phyloP scores from a whole-genome alignment of 2,888 invertebrate species.

The Julus scanicus region DNA sequence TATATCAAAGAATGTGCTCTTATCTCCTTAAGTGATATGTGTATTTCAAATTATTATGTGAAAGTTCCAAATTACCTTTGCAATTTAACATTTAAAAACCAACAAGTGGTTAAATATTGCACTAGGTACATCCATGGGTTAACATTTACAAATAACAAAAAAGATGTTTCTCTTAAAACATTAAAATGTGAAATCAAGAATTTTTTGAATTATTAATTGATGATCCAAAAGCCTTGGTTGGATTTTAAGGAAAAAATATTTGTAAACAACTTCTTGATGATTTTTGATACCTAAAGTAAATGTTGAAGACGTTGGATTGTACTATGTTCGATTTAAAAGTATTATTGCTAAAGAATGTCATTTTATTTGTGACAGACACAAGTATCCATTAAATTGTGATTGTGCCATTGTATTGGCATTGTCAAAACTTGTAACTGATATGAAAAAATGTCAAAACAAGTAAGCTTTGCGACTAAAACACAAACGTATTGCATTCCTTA shows the following conservation, averaged over 20 bases:
- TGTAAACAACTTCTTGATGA: not conserved
- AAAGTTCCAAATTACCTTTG: not conserved
- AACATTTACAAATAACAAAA: not conserved
- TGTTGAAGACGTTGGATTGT: not conserved
- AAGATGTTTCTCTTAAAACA: not conserved
- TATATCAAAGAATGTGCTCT: not conserved
- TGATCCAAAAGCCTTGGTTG: not conserved
- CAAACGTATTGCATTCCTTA: not conserved
- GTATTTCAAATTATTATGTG: not conserved
- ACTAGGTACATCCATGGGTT: not conserved
- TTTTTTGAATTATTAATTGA: not conserved
- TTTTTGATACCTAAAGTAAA: not conserved
- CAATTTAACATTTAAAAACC: not conserved
- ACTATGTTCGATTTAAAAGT: not conserved
- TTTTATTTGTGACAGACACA: too few relatives aligned
- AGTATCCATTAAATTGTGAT: too few relatives aligned
- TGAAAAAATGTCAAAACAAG: too few relatives aligned
- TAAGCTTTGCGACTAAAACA: not conserved
- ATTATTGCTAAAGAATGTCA: too few relatives aligned
- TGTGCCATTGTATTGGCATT: too few relatives aligned
- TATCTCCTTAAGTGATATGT: not conserved
- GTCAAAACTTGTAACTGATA: too few relatives aligned
- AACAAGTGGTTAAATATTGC: not conserved
- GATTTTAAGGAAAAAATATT: not conserved
- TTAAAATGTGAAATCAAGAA: not conserved